phyloP scores from a whole-genome alignment of 2,113 vertebrate genomes.

The Callionymus lyra region DNA sequence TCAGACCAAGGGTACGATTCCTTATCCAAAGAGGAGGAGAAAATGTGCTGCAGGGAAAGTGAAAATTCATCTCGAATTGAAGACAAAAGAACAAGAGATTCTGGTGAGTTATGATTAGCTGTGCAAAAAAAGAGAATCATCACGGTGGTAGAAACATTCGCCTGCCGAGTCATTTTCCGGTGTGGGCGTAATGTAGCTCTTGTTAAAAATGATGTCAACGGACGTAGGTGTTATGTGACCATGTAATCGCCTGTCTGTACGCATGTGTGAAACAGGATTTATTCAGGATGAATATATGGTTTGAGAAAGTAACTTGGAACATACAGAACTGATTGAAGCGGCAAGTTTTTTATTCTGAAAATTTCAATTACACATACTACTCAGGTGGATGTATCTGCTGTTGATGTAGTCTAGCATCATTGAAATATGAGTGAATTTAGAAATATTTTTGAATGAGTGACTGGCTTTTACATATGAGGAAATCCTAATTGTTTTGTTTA shows the following conservation, averaged over 20 bases:
- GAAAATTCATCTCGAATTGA: slow-evolving; percentile 67
- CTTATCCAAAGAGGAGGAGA: slow-evolving; percentile 82
- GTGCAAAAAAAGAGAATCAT: slow-evolving; percentile 14
- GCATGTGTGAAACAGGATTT: too few species aligned
- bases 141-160: not conserved
- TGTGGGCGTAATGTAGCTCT: slow-evolving; percentile 29
- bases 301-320: too few species aligned
- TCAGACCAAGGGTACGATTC: slow-evolving; percentile 84
- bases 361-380: too few species aligned
- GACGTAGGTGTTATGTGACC: slow-evolving; percentile 26
- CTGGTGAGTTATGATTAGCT: slow-evolving; percentile 68
- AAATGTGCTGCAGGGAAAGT: slow-evolving; percentile 66
- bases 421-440: too few species aligned
- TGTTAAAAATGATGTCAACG: slow-evolving; percentile 19
- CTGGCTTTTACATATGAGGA: too few species aligned
- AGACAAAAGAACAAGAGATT: slow-evolving; percentile 74
- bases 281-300: too few species aligned
- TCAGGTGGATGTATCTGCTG: not conserved
- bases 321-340: too few species aligned
- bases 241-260: slow-evolving; percentile 6
- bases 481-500: too few species aligned
- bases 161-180: slow-evolving; percentile 16
- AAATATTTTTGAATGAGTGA: too few species aligned
- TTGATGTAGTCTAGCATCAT: slow-evolving; percentile 5
- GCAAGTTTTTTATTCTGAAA: too few species aligned